phyloP scores from a whole-genome alignment of 2,888 invertebrate species.

The Mamestra brassicae region DNA sequence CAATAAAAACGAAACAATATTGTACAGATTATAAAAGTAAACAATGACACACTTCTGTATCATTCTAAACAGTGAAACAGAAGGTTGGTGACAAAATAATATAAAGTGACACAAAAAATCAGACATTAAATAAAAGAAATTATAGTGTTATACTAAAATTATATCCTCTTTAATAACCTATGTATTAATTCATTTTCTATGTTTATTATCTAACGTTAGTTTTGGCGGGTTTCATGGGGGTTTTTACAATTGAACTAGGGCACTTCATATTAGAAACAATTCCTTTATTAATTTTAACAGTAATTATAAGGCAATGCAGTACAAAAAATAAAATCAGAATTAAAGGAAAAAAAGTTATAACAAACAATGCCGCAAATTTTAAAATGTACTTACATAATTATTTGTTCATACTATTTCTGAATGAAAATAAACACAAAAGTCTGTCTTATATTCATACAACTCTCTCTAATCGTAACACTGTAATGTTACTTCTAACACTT shows the following conservation, averaged over 20 bases:
- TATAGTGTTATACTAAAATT: constrained; percentile 59
- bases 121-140: constrained; percentile 55
- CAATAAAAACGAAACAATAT: constrained; percentile 57
- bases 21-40: constrained; percentile 67
- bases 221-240: constrained; percentile 65
- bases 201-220: constrained; percentile 67
- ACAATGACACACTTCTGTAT: constrained; percentile 45
- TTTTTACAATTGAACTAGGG: constrained; percentile 62
- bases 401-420: constrained; percentile 63
- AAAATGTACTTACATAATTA: constrained; percentile 63
- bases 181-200: constrained; percentile 67
- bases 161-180: constrained; percentile 57
- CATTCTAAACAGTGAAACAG: constrained; percentile 23
- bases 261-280: constrained; percentile 53
- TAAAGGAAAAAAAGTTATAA: constrained; percentile 25
- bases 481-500: constrained; percentile 31
- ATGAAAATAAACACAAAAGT: constrained; percentile 54
- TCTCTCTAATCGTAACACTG: constrained; percentile 34
- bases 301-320: constrained; percentile 23
- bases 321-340: constrained; percentile 40
- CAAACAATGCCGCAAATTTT: constrained; percentile 50
- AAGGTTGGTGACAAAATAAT: constrained; percentile 46
- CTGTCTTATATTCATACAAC: constrained; percentile 31
- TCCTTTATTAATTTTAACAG: constrained; percentile 50
- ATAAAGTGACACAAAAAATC: constrained; percentile 54